Evolutionary conservation across 2,888 invertebrate species (phyloP), one percentile per base, ranked within the genome.

Genomic region (Blera fallax): DNA sequence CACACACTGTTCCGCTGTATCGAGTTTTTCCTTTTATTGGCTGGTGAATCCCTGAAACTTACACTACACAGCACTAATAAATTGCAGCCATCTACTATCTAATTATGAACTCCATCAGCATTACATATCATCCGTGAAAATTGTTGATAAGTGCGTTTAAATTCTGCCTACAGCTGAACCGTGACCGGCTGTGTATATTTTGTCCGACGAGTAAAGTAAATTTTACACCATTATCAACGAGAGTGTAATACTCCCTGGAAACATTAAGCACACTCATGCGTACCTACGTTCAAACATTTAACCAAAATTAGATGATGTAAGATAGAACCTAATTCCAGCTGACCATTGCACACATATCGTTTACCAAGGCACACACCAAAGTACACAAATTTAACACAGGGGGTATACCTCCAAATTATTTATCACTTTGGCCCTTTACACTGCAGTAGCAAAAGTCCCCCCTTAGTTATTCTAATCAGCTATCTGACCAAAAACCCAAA

Each of bases 331-430:
- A 37, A 52, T 52, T 34, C 24, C 48, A 16, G 48, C 32, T 32
- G 32, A 34, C 29, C 11, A 3, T 43, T 40, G 18, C 43, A 48
- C 43, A 48, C 45, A 64, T 32, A 27, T 16, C 29, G 65, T 65
- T 50, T 50, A 24, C 50, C 24, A 10, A 34, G 62, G 62, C 62
- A 43, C n/a, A 48, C 18, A 21, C 11, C 43, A 70, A 70, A 56
- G 24, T 21, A 45, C 32, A 56, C 37, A 56, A 16, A 54, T 18
- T 43, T 16, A 32, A 14, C 40, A 14, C 14, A 7, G 1, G 8
- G 48, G 27, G 37, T 50, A 0, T 45, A 65, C 65, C 50, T 50
- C 50, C 48, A n/a, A 65, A 65, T 65, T 65, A 65, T 50, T 34
- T 37, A 50, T 64, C 50, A 16, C 11, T 24, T 14, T 43, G 43